phyloP scores from a whole-genome alignment of 2,888 invertebrate species.

The Frankliniella intonsa region DNA sequence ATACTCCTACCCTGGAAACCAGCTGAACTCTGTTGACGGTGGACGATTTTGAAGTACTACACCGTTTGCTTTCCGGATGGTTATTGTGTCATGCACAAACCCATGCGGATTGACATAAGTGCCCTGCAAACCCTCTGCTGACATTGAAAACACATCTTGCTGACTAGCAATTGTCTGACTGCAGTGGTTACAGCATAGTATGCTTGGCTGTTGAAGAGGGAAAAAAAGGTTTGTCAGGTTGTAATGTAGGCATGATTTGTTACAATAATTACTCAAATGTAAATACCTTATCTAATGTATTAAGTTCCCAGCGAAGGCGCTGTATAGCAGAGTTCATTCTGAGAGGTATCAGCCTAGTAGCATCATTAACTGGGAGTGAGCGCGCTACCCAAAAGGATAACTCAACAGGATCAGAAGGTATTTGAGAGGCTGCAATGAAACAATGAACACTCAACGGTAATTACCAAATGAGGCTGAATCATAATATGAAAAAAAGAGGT shows the following conservation, averaged over 20 bases:
- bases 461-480: no score
- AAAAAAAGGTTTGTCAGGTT: constrained; percentile 36
- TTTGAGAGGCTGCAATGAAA: constrained; percentile 45
- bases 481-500: no score
- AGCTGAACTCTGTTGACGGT: constrained; percentile 68
- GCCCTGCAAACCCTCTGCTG: constrained; percentile 70
- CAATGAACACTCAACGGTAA: constrained; percentile 40
- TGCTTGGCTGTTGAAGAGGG: background rate
- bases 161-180: constrained; percentile 56
- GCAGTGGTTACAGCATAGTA: constrained; percentile 55
- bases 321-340: constrained; percentile 63
- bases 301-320: constrained; percentile 57
- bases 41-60: constrained; percentile 48
- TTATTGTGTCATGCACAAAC: constrained; percentile 74
- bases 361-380: constrained; percentile 65
- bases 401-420: constrained; percentile 63
- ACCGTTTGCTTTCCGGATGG: constrained; percentile 55
- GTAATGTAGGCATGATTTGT: constrained; percentile 35
- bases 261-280: constrained; percentile 32
- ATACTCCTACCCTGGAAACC: constrained; percentile 72
- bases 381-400: constrained; percentile 78
- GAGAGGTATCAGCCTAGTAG: constrained; percentile 59
- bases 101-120: constrained; percentile 79
- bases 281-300: constrained; percentile 49
- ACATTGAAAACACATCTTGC: constrained; percentile 72